Percentiles rank a stretch among this genome's conserved stretches.
phyloP scores from a whole-genome alignment of 2,888 invertebrate genomes.

The Macropis europaea region DNA sequence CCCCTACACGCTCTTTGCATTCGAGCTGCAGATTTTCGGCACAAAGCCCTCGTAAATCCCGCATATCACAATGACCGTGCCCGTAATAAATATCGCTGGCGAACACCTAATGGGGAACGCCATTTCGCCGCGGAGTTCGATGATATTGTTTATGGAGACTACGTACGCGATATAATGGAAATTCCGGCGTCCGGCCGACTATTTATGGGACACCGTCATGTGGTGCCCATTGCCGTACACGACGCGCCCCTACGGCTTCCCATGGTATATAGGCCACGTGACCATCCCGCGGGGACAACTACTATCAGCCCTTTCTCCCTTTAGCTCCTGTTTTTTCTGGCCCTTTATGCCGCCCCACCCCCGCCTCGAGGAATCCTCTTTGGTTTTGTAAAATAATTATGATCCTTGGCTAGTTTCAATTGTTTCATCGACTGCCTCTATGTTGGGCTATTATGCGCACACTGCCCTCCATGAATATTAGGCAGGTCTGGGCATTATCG shows the following conservation, averaged over 20 bases:
- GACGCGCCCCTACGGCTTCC: conserved; percentile 28
- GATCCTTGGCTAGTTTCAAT: background rate
- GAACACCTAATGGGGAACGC: conserved; percentile 69
- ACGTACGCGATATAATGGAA: conserved; percentile 73
- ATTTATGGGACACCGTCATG: conserved; percentile 71
- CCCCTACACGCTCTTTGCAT: background rate
- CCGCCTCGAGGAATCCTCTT: background rate
- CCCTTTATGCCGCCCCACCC: conserved; percentile 1
- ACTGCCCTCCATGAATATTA: too few relatives aligned
- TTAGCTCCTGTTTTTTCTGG: background rate
- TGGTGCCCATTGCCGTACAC: conserved; percentile 45
- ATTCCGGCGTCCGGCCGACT: conserved; percentile 70
- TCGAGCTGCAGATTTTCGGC: conserved; percentile 34
- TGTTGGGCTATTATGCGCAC: too few relatives aligned
- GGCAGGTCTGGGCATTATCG: too few relatives aligned
- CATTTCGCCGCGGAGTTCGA: conserved; percentile 65
- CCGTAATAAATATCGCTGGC: conserved; percentile 68
- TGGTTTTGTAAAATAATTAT: conserved; percentile 20
- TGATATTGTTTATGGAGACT: conserved; percentile 75
- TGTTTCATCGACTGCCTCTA: background rate
- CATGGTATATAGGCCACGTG: conserved; percentile 58
- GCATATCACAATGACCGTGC: conserved; percentile 61
- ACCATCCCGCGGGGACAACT: conserved; percentile 51
- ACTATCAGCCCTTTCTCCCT: background rate
- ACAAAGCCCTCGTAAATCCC: conserved; percentile 53